These are phyloP conservation scores for Litocranius walleri DNA, from an alignment of 2,113 vertebrate genomes.

Conservation along the genomic window DNA sequence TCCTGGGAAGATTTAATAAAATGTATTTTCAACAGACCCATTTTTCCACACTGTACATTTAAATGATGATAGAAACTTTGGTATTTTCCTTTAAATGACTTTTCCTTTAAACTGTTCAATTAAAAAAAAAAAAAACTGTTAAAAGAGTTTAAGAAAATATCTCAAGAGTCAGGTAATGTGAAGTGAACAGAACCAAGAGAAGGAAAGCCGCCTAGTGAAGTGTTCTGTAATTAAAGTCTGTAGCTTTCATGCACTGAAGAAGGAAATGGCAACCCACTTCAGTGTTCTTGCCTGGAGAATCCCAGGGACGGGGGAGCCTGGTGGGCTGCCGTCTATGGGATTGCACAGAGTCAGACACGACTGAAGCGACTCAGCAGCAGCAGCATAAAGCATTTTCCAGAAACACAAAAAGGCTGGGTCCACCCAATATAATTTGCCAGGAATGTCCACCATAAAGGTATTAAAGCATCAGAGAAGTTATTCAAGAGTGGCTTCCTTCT, in stretches of 20 bases:
- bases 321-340: too few species aligned
- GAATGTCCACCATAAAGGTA: background rate
- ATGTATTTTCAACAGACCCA: background rate
- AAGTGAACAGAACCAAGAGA: background rate
- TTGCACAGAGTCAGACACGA: too few species aligned
- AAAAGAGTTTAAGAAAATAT: background rate
- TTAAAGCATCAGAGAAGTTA: background rate
- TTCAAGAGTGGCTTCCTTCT: background rate
- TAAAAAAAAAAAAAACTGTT: background rate
- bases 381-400: background rate
- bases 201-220: background rate
- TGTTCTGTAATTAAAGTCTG: background rate
- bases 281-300: too few species aligned
- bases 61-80: background rate
- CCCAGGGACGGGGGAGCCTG: too few species aligned
- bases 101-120: background rate
- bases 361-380: too few species aligned
- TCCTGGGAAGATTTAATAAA: background rate
- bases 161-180: background rate
- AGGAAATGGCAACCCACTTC: too few species aligned
- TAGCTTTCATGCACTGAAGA: too few species aligned
- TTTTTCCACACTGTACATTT: background rate
- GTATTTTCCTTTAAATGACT: slow-evolving; percentile 2
- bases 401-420: background rate
- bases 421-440: background rate